Conservation (phyloP, 2,888 invertebrate species). For the Hirtodrosophila histrioides region DNA sequence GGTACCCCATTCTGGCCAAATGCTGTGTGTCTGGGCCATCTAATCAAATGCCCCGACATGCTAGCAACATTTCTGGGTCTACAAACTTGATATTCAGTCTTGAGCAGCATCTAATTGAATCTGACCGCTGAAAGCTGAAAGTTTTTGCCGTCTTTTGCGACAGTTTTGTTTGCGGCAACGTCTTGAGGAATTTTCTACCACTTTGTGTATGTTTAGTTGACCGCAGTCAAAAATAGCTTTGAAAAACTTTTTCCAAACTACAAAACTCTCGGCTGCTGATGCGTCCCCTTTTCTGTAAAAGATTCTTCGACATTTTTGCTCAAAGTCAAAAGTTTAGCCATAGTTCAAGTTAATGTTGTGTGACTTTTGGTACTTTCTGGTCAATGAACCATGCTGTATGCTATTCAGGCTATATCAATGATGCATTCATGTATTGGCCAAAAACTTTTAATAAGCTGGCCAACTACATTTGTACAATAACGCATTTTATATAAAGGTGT, state of each 20-base stretch:
- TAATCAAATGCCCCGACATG: too few species aligned
- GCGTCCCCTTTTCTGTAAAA: slow-evolving; percentile 16
- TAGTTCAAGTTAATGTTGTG: slow-evolving; percentile 81
- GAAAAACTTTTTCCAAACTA: slow-evolving; percentile 57
- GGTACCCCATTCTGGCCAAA: neutral
- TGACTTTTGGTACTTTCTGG: slow-evolving; percentile 71
- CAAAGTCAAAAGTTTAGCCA: slow-evolving; percentile 75
- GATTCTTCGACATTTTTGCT: slow-evolving; percentile 63
- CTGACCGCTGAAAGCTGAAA: slow-evolving; percentile 71
- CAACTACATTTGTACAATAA: slow-evolving; percentile 44
- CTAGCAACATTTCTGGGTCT: neutral
- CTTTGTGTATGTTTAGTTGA: slow-evolving; percentile 79
- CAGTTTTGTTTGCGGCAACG: slow-evolving; percentile 65
- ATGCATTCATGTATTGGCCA: slow-evolving; percentile 55
- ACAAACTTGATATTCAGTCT: neutral
- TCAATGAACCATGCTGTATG: slow-evolving; percentile 68
- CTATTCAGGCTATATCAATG: slow-evolving; percentile 26
- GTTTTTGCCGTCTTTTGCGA: slow-evolving; percentile 68
- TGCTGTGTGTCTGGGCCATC: slow-evolving; percentile 2
- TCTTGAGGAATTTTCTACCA: slow-evolving; percentile 20
- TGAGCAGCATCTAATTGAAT: slow-evolving; percentile 68
- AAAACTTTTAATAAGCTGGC: slow-evolving; percentile 71
- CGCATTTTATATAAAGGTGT: neutral
- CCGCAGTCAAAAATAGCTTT: slow-evolving; percentile 80
- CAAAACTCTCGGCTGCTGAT: slow-evolving; percentile 35